Percentiles rank a stretch among this genome's conserved stretches.
phyloP scores from a whole-genome alignment of 2,113 vertebrate genomes.

The Rhinichthys klamathensis region DNA sequence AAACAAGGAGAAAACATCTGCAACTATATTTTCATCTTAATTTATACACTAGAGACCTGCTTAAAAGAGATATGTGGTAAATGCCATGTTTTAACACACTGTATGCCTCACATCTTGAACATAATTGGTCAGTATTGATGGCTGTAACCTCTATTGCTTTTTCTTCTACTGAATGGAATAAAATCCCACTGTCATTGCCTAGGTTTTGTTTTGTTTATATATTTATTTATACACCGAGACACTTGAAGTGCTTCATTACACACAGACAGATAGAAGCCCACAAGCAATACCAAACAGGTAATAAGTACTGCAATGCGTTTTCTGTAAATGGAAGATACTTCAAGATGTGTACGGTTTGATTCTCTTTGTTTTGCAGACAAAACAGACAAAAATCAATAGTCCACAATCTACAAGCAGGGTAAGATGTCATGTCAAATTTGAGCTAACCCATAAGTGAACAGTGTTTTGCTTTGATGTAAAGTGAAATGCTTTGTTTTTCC shows the following conservation, averaged over 20 bases:
- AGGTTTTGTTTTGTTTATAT: not conserved
- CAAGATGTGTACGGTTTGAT: slow-evolving; percentile 4
- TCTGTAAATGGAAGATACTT: slow-evolving; percentile 24
- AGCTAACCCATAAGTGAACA: not conserved
- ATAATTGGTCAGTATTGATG: not conserved
- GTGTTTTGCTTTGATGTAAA: slow-evolving; percentile 1
- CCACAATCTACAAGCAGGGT: not conserved
- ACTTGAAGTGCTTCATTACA: not conserved
- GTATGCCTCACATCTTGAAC: not conserved
- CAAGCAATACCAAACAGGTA: slow-evolving; percentile 14
- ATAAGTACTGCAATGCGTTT: slow-evolving; percentile 8
- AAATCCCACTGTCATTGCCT: not conserved
- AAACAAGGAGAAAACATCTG: not conserved
- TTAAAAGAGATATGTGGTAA: not conserved
- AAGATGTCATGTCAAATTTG: not conserved
- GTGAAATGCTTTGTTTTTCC: not conserved
- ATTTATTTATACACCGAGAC: not conserved
- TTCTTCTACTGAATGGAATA: not conserved
- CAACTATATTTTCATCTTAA: not conserved
- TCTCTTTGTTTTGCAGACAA: not conserved
- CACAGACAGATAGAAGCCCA: not conserved
- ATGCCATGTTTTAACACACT: not conserved
- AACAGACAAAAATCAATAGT: slow-evolving; percentile 31
- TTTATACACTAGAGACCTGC: not conserved
- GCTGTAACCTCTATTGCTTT: not conserved